These are phyloP conservation scores for Mastomys coucha DNA, from an alignment of 2,113 vertebrate genomes.

Conservation along the genomic window DNA sequence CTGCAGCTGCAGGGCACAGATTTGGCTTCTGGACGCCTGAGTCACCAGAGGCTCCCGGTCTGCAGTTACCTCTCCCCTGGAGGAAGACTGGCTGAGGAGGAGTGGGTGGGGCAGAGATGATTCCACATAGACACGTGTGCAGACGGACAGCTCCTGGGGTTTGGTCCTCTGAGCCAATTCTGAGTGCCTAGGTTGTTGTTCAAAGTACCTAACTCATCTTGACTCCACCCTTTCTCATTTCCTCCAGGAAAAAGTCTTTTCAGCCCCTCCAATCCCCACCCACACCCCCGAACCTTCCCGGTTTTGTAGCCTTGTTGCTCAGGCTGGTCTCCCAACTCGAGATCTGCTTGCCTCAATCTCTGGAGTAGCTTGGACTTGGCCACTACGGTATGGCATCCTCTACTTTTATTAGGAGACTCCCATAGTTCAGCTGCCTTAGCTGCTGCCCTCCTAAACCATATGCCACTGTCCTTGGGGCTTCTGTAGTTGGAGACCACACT, in stretches of 20 bases:
- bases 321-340: background rate
- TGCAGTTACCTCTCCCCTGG: constrained; percentile 57
- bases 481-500: background rate
- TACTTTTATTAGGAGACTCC: background rate
- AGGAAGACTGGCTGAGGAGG: background rate
- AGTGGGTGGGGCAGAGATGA: constrained; percentile 46
- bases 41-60: constrained; percentile 54
- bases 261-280: accelerated
- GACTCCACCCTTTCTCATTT: background rate
- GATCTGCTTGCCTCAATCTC: background rate
- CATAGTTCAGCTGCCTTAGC: background rate
- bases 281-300: too few relatives aligned
- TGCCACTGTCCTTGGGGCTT: background rate
- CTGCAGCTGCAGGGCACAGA: constrained; percentile 33
- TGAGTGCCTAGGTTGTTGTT: background rate
- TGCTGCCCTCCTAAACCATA: background rate
- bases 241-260: background rate
- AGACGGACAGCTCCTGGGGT: background rate
- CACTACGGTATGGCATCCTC: background rate
- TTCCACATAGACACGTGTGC: background rate
- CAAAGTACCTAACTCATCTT: background rate
- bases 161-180: background rate
- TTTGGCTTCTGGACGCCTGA: constrained; percentile 38
- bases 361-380: background rate
- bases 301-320: background rate